Evolutionary conservation across 2,113 vertebrate species (phyloP).

Genomic region (Vulpes ferrilata): DNA sequence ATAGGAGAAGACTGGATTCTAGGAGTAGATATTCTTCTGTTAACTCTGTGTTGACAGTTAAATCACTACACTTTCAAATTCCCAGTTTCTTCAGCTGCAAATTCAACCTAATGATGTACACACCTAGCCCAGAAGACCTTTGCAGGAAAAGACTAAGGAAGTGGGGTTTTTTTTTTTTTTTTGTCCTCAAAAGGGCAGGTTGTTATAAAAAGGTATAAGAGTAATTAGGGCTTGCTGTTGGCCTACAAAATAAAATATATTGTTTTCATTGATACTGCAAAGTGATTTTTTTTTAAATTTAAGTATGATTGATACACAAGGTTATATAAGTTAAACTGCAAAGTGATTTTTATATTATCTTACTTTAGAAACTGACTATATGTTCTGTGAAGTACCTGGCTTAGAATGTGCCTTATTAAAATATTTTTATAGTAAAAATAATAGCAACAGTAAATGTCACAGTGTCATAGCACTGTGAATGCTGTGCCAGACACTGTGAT

Average conservation of each 20-base stretch:
- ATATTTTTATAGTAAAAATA: conserved; percentile 19
- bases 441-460: neutral
- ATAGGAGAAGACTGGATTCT: conserved; percentile 36
- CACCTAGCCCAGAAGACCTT: neutral
- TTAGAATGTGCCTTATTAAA: neutral
- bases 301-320: neutral
- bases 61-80: neutral
- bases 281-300: neutral
- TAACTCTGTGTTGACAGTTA: neutral
- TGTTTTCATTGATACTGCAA: neutral
- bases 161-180: neutral
- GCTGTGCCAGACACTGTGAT: neutral
- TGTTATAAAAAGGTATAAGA: neutral
- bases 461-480: neutral
- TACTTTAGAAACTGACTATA: neutral
- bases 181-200: neutral
- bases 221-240: neutral
- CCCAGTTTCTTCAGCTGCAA: conserved; percentile 38
- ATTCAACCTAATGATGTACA: neutral
- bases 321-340: neutral
- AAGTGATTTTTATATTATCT: conserved; percentile 18
- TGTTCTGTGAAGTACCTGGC: neutral
- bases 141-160: neutral
- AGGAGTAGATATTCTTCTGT: conserved; percentile 34
- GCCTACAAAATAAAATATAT: neutral